phyloP scores from a whole-genome alignment of 2,797 vertebrate genomes.

The Peromyscus nudipes region DNA sequence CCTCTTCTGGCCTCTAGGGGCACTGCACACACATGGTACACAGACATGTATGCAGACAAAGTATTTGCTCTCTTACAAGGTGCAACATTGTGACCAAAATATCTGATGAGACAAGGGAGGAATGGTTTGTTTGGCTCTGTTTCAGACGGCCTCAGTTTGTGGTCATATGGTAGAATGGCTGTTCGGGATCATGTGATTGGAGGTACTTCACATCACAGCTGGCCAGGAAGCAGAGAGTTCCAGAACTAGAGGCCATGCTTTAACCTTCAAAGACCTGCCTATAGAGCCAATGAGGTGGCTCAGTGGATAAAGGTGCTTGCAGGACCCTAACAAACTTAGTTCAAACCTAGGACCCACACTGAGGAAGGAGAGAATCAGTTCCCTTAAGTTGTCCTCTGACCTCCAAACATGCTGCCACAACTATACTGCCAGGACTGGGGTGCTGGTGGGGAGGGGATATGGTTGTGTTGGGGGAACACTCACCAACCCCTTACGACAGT shows the following conservation, averaged over 20 bases:
- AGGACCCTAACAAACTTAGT: neutral
- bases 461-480: neutral
- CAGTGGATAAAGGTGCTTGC: neutral
- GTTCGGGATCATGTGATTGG: neutral
- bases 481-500: too few relatives aligned
- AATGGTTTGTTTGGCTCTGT: neutral
- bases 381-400: neutral
- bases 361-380: too few relatives aligned
- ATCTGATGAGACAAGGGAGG: neutral
- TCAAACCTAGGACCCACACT: neutral
- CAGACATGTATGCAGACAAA: neutral
- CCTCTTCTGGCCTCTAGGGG: neutral
- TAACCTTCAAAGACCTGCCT: neutral
- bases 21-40: neutral
- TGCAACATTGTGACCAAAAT: neutral
- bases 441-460: neutral
- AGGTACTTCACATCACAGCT: neutral
- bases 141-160: neutral
- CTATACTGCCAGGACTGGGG: neutral
- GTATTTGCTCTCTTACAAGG: neutral
- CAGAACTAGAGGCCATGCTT: neutral
- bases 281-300: neutral
- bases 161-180: too few relatives aligned
- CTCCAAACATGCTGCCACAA: neutral
- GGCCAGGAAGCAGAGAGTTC: neutral